Base-by-base conservation (phyloP, 2,888 invertebrate genomes). In the Dryomyza anilis region DNA sequence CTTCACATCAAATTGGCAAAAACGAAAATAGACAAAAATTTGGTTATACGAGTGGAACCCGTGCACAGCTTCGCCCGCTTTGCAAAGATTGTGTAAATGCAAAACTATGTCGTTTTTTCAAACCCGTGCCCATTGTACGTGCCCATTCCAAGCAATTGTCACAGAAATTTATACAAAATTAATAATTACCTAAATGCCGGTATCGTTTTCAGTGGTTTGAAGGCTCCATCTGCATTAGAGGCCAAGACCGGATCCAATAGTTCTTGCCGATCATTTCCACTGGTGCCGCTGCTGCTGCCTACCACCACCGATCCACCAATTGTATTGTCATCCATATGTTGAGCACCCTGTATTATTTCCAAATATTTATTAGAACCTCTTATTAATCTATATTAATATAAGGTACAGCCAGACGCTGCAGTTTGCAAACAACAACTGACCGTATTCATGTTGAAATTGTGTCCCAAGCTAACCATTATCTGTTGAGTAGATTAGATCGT, bases 211-310 rank as follows among this genome's bases (percentile, higher is more conserved):
- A 83, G 61, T 19, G 76, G 73, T 58, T 76, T 80, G 67, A 76
- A 83, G 27, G 68, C 62, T 33, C 74, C 73, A 59, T 76, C 77
- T 25, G 75, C 69, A 58, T 76, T 74, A 0, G 82, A 74, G n/a
- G 76, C 75, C 3, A 82, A 68, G 7, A 83, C 79, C 0, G 83
- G 81, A 66, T 83, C 80, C 23, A 78, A 72, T 8, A 82, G 68
- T 45, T 78, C 75, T 27, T 79, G 77, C 3, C 73, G 71, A 57
- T 83, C 81, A 57, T 67, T 72, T 1, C 68, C 68, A 65, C 67
- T 72, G 12, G 66, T 69, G 12, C 64, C 55, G 1, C 65, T 72
- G 10, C 60, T 56, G 2, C 64, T 66, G 29, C 68, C 69, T 5
- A 71, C 61, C 4, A 67, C 69, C 36, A 70, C 66, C 50, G 71